phyloP scores from a whole-genome alignment of 2,888 invertebrate species.

The Cordilura impudica region DNA sequence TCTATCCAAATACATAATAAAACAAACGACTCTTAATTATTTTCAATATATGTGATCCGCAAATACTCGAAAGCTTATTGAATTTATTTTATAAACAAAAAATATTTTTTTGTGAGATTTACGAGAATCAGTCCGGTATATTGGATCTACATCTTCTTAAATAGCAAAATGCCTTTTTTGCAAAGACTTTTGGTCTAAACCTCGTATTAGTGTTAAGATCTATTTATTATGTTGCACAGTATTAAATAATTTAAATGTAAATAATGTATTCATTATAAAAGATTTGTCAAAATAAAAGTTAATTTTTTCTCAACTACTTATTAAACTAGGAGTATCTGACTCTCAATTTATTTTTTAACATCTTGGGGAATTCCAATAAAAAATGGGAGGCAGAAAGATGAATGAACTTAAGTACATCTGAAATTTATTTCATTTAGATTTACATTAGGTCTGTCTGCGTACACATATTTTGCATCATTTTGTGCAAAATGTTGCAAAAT shows the following conservation, averaged over 20 bases:
- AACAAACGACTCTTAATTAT: not conserved
- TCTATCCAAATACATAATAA: constrained; percentile 26
- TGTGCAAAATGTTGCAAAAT: too few relatives aligned
- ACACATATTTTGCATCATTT: too few relatives aligned
- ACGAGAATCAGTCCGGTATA: not conserved
- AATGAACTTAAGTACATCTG: too few relatives aligned
- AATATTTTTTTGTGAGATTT: constrained; percentile 3
- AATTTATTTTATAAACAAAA: not conserved
- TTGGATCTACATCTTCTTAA: not conserved
- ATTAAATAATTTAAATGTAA: constrained; percentile 25
- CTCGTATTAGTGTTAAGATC: not conserved
- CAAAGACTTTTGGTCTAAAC: not conserved
- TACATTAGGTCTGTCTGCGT: too few relatives aligned
- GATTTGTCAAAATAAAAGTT: constrained; percentile 37
- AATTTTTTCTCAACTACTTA: constrained; percentile 15
- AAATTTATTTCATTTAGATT: too few relatives aligned
- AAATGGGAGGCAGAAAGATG: too few relatives aligned
- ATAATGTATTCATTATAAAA: constrained; percentile 24
- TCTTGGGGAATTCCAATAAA: too few relatives aligned
- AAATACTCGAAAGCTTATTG: constrained; percentile 21
- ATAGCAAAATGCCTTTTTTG: not conserved
- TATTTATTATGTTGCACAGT: constrained; percentile 41
- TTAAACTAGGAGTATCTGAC: too few relatives aligned
- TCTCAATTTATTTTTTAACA: too few relatives aligned
- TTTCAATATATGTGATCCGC: constrained; percentile 6